Evolutionary conservation across 2,888 invertebrate genomes (phyloP).

Genomic region (Heliconius ismenius): DNA sequence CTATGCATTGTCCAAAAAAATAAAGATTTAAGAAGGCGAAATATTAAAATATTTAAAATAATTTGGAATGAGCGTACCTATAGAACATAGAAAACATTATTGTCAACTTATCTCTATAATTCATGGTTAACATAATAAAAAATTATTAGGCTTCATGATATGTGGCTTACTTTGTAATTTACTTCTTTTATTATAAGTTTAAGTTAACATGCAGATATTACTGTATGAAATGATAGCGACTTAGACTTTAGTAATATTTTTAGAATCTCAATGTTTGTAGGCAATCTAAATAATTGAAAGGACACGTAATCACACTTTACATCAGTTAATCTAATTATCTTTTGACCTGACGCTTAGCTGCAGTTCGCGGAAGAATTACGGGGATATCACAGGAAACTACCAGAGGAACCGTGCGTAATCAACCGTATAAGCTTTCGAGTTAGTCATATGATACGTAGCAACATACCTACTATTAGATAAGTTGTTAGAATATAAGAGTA

Average conservation of each 20-base stretch:
- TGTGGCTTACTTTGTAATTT: neutral
- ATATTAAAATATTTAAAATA: neutral
- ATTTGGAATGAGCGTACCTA: neutral
- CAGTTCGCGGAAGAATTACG: constrained; percentile 66
- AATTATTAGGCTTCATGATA: constrained; percentile 1
- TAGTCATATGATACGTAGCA: constrained; percentile 4
- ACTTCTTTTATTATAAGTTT: neutral
- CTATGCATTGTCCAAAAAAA: too few species aligned
- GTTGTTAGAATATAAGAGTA: neutral
- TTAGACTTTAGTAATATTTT: constrained; percentile 14
- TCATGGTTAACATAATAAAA: constrained; percentile 10
- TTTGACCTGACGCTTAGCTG: constrained; percentile 63
- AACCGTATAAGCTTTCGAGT: constrained; percentile 3
- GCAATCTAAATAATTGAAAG: constrained; percentile 34
- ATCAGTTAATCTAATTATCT: constrained; percentile 46
- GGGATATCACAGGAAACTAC: constrained; percentile 27
- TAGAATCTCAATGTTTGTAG: constrained; percentile 29
- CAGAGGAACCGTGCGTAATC: constrained; percentile 23
- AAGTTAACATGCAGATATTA: neutral
- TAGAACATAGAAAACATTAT: too few species aligned
- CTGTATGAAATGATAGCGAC: neutral
- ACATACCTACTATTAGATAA: neutral
- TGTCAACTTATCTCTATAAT: neutral
- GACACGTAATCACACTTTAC: constrained; percentile 45
- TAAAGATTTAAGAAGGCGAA: too few species aligned